These are phyloP conservation scores for Cirrhinus molitorella DNA, from an alignment of 2,797 vertebrate genomes.

Conservation along the genomic window DNA sequence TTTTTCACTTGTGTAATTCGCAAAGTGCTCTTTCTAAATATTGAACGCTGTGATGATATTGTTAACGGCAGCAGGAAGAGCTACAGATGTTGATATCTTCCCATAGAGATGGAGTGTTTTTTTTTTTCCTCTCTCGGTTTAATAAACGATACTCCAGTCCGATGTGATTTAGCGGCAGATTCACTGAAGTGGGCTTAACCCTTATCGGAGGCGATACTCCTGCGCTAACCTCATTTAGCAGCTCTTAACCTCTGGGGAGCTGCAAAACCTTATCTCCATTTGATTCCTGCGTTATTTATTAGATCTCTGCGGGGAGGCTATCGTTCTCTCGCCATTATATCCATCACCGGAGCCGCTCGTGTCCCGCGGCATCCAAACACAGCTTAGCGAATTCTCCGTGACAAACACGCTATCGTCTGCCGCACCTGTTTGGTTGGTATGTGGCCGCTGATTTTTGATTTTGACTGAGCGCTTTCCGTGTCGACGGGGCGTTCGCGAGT, in stretches of 20 bases:
- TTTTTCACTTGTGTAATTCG: neutral
- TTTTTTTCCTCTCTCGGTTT: neutral
- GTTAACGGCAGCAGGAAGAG: neutral
- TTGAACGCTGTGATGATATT: neutral
- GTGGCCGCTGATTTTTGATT: slow-evolving; percentile 29
- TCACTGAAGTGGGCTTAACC: slow-evolving; percentile 37
- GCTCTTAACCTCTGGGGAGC: slow-evolving; percentile 57
- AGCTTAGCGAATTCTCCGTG: slow-evolving; percentile 36
- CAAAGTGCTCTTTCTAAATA: neutral
- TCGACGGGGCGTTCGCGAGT: neutral
- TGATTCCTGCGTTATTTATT: slow-evolving; percentile 59
- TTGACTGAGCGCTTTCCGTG: neutral
- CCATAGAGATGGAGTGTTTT: neutral
- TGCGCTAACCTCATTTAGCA: slow-evolving; percentile 50
- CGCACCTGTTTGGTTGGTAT: neutral
- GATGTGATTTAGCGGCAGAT: slow-evolving; percentile 38
- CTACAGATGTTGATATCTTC: neutral
- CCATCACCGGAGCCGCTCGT: slow-evolving; percentile 44
- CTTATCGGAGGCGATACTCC: slow-evolving; percentile 48
- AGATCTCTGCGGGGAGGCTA: slow-evolving; percentile 54
- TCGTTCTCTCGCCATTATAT: slow-evolving; percentile 56
- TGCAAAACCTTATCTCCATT: slow-evolving; percentile 47
- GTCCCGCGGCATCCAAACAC: slow-evolving; percentile 41
- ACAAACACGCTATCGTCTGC: slow-evolving; percentile 28
- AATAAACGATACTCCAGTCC: slow-evolving; percentile 31